Base-by-base conservation (phyloP, 2,888 invertebrate genomes). In the Venusia cambrica region DNA sequence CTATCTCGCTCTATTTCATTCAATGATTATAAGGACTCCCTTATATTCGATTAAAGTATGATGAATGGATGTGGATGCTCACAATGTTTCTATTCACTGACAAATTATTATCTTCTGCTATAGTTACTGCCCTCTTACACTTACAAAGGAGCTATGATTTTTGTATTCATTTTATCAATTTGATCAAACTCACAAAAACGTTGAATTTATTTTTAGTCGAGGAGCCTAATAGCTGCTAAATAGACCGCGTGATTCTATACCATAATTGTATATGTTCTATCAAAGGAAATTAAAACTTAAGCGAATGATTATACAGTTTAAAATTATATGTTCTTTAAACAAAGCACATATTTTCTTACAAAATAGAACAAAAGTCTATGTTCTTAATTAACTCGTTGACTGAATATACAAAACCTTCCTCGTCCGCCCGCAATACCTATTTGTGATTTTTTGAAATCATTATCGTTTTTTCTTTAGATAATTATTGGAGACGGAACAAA, bases 31-130 rank as follows among this genome's bases (percentile, higher is more conserved):
- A 49, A 53, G 55, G 57, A 66, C 54, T 60, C 64, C 74, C 67
- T 70, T 71, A 72, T 73, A 69, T 70, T 61, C 62, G 69, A 74
- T 75, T 71, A 70, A 57, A 64, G 59, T 71, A 73, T 74, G 73
- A 73, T 74, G 73, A 77, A 76, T 76, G 75, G 66, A 65, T 62
- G 60, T 76, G 75, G 66, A 65, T 62, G 60, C 59, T 62, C 63
- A 71, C 70, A 63, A 65, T 62, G 51, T 47, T 49, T 26, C 22
- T 49, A 50, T 48, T 50, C 64, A 65, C 56, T 54, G 51, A 58
- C 62, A 45, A 57, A 65, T 71, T 58, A 62, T 61, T 62, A 52
- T 45, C 57, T 60, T 55, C 51, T 51, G 50, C 59, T 56, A 61
- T 57, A 49, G 54, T 59, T 54, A 46, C 36, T 31, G 34, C 13